Percentiles rank a stretch among this genome's conserved stretches.
Conservation (phyloP, 2,888 invertebrate species). For the Xanthia togata region DNA sequence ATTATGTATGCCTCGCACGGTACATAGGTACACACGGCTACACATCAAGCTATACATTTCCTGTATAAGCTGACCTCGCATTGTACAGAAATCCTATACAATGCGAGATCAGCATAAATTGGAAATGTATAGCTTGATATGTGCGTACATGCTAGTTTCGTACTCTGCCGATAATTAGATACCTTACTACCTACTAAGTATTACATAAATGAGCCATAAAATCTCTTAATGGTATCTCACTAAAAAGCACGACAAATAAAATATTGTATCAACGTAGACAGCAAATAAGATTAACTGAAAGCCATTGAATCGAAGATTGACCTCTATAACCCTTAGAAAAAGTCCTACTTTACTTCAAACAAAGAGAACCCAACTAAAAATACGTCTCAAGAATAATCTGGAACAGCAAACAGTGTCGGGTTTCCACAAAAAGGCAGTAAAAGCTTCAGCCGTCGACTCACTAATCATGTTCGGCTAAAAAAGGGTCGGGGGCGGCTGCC, state of each 20-base stretch:
- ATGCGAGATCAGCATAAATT: no score
- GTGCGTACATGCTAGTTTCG: no score
- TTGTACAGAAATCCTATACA: no score
- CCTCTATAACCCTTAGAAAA: slow-evolving; percentile 13
- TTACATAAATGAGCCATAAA: no score
- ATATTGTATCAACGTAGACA: slow-evolving; percentile 18
- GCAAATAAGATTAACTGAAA: slow-evolving; percentile 28
- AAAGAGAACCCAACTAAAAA: slow-evolving; percentile 38
- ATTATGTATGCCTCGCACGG: no score
- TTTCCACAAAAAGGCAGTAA: slow-evolving; percentile 53
- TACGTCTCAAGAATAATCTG: slow-evolving; percentile 39
- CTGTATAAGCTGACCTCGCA: no score
- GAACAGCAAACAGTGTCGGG: slow-evolving; percentile 52
- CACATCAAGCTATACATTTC: no score
- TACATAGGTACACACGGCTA: no score
- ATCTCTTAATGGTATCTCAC: no score
- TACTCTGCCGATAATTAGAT: no score
- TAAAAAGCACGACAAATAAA: not conserved
- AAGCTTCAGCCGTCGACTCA: slow-evolving; percentile 40
- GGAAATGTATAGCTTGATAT: no score
- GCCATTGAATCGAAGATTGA: slow-evolving; percentile 1
- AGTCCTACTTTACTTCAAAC: slow-evolving; percentile 16
- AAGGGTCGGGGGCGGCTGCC: slow-evolving; percentile 48
- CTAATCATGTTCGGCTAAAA: slow-evolving; percentile 60
- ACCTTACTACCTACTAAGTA: no score